Evolutionary conservation across 2,113 vertebrate species (phyloP).

Genomic region (Sminthopsis crassicaudata): DNA sequence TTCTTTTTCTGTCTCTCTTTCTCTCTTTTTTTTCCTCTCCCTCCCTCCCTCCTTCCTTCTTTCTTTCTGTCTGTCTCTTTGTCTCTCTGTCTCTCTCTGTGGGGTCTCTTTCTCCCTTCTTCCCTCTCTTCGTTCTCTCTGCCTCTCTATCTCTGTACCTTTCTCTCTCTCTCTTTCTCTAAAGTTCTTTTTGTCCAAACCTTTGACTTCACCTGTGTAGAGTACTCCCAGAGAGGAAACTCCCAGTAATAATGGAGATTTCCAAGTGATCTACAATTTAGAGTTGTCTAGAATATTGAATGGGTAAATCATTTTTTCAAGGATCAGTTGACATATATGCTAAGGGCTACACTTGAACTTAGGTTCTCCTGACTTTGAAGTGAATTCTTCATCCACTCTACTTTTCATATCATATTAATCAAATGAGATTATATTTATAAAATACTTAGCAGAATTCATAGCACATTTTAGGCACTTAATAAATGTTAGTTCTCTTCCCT

Average conservation of each 20-base stretch:
- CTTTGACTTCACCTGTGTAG: background rate
- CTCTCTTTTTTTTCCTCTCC: background rate
- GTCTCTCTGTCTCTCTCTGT: too few relatives aligned
- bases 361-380: background rate
- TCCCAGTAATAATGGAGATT: background rate
- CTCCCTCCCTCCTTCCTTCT: too few relatives aligned
- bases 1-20: background rate
- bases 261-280: background rate
- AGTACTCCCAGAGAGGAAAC: background rate
- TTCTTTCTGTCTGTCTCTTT: too few relatives aligned
- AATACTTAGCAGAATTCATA: background rate
- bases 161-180: background rate
- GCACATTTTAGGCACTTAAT: background rate
- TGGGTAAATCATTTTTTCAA: background rate
- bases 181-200: background rate
- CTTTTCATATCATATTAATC: background rate
- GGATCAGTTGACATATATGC: background rate
- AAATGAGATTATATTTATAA: background rate
- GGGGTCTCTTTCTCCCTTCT: too few relatives aligned
- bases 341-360: background rate
- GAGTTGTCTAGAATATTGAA: background rate
- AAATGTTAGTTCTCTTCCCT: background rate
- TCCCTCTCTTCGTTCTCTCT: too few relatives aligned
- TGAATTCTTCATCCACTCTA: background rate
- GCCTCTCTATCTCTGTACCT: too few relatives aligned